These are phyloP conservation scores for Cyrtorhinus lividipennis DNA, from an alignment of 1,140 invertebrate species.

Conservation along the genomic window DNA sequence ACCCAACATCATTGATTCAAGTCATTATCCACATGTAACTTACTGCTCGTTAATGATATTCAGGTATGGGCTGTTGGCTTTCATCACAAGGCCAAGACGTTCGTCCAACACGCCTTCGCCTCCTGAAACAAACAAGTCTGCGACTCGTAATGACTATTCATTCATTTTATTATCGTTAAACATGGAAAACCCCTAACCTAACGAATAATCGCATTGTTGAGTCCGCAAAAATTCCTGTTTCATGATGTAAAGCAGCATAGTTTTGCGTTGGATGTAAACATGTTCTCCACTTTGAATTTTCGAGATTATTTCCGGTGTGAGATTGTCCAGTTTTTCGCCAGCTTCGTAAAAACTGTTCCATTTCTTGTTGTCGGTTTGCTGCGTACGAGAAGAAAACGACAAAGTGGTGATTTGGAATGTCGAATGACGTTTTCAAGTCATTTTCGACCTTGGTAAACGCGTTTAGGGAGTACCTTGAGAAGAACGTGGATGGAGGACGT, in stretches of 20 bases:
- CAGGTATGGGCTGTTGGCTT: conserved; percentile 57
- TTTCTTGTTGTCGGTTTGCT: conserved; percentile 40
- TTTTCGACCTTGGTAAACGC: no score
- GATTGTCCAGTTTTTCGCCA: conserved; percentile 35
- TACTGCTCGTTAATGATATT: conserved; percentile 42
- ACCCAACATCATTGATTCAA: no score
- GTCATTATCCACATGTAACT: no score
- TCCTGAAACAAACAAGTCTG: conserved; percentile 24
- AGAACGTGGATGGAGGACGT: conserved; percentile 58
- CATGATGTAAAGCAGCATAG: conserved; percentile 51
- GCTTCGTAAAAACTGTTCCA: conserved; percentile 37
- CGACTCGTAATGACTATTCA: no score
- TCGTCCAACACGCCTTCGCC: conserved; percentile 60
- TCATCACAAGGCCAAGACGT: conserved; percentile 57
- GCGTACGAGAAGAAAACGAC: no score
- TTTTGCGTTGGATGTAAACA: conserved; percentile 66
- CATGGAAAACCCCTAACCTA: no score
- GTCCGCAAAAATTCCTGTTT: conserved; percentile 42
- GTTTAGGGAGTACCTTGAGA: no score
- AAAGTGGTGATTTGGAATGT: background rate
- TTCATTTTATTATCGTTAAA: no score
- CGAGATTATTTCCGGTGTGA: conserved; percentile 36
- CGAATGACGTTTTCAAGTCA: no score
- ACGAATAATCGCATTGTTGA: conserved; percentile 50
- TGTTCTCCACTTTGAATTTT: conserved; percentile 47